Evolutionary conservation across 2,888 invertebrate genomes (phyloP).

Genomic region (Acanthoscelides obtectus): DNA sequence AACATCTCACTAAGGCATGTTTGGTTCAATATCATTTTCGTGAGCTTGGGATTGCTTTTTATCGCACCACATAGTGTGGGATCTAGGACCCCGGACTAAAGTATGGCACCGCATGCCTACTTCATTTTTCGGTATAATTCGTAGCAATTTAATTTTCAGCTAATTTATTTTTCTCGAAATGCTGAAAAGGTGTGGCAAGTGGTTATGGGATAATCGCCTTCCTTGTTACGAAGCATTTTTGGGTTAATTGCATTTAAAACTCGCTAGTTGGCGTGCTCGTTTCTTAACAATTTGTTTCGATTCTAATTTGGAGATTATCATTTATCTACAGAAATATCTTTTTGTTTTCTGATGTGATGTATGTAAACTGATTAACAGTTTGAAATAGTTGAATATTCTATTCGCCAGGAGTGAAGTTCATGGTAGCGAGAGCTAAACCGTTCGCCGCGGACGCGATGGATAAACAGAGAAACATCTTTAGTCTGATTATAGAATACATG

Average conservation of each 20-base stretch:
- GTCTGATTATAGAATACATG: too few species aligned
- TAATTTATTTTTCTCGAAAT: not conserved
- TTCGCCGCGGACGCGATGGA: too few species aligned
- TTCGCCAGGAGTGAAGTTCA: not conserved
- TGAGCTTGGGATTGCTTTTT: too few species aligned
- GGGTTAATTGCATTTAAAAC: not conserved
- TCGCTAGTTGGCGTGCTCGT: not conserved
- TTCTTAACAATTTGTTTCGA: not conserved
- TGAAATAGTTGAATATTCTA: not conserved
- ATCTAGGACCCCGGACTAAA: not conserved
- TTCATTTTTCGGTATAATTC: not conserved
- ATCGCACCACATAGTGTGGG: too few species aligned
- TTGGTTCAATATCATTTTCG: too few species aligned
- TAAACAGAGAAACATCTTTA: too few species aligned
- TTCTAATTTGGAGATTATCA: too few species aligned
- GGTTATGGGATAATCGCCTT: not conserved
- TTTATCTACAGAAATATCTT: not conserved
- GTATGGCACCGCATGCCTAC: not conserved
- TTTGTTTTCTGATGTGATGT: too few species aligned
- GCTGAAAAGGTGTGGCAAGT: not conserved
- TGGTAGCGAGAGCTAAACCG: too few species aligned
- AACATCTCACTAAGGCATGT: too few species aligned
- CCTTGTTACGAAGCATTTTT: not conserved
- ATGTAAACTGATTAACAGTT: too few species aligned
- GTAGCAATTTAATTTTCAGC: not conserved